phyloP scores from a whole-genome alignment of 2,888 invertebrate genomes.

The Netelia melanura region DNA sequence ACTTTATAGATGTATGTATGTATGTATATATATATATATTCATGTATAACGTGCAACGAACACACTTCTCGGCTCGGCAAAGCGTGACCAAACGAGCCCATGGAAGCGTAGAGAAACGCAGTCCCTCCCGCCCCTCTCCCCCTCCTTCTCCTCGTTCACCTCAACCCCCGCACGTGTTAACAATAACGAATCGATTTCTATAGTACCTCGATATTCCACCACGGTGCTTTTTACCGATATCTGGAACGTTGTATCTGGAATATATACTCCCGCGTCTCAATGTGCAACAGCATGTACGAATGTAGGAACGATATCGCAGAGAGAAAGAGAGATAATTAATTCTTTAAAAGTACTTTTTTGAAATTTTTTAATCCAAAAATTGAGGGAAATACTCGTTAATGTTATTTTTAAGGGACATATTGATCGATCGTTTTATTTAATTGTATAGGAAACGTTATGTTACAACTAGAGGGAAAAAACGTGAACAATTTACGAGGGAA shows the following conservation, averaged over 20 bases:
- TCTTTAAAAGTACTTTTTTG: too few relatives aligned
- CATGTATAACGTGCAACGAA: not conserved
- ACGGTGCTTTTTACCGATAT: constrained; percentile 42
- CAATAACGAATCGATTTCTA: constrained; percentile 65
- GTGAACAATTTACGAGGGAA: too few relatives aligned
- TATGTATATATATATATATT: not conserved
- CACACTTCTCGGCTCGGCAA: constrained; percentile 10
- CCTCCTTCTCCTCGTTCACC: not conserved
- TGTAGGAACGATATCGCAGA: not conserved
- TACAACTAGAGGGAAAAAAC: too few relatives aligned
- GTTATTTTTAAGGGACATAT: too few relatives aligned
- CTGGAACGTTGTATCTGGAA: not conserved
- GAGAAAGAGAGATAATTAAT: too few relatives aligned
- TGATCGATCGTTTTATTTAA: too few relatives aligned
- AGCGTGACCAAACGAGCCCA: constrained; percentile 12
- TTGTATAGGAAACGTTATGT: too few relatives aligned
- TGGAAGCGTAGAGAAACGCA: constrained; percentile 12
- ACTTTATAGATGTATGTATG: not conserved
- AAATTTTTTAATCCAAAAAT: too few relatives aligned
- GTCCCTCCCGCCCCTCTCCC: not conserved
- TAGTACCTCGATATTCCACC: constrained; percentile 55
- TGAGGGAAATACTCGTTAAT: too few relatives aligned
- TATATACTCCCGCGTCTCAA: constrained; percentile 20
- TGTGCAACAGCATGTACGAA: constrained; percentile 12
- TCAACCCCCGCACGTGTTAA: constrained; percentile 27